Conservation (phyloP, 2,888 invertebrate genomes). For the Caenorhabditis sinica region DNA sequence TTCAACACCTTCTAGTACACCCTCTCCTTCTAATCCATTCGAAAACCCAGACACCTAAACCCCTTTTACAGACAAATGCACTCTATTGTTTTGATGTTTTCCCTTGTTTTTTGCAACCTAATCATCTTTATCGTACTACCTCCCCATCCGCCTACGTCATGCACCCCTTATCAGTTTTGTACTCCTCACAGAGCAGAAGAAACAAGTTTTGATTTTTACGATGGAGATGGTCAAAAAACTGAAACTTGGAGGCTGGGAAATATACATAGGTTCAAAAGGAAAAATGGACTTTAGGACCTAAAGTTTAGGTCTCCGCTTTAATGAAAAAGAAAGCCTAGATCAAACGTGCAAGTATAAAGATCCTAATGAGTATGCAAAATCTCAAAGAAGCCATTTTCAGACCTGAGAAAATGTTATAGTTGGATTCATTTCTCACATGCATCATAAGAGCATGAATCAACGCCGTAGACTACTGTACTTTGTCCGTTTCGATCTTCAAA, state of each 20-base stretch:
- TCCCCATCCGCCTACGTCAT: background rate
- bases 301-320: too few species aligned
- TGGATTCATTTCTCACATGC: background rate
- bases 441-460: conserved; percentile 22
- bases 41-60: background rate
- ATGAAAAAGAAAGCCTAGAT: too few species aligned
- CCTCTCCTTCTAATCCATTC: background rate
- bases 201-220: background rate
- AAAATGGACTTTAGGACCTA: too few species aligned
- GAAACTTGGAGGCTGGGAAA: background rate
- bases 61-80: background rate
- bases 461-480: conserved; percentile 33
- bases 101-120: conserved; percentile 2
- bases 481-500: conserved; percentile 19
- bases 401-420: conserved; percentile 7
- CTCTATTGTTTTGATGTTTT: background rate
- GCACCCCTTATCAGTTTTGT: background rate
- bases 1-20: background rate
- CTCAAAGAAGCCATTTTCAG: conserved; percentile 1
- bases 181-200: background rate
- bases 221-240: background rate
- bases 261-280: too few species aligned
- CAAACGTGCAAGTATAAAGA: too few species aligned
- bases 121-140: background rate
- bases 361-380: background rate